Conservation (phyloP, 2,888 invertebrate genomes). For the Malthinus flaveolus region DNA sequence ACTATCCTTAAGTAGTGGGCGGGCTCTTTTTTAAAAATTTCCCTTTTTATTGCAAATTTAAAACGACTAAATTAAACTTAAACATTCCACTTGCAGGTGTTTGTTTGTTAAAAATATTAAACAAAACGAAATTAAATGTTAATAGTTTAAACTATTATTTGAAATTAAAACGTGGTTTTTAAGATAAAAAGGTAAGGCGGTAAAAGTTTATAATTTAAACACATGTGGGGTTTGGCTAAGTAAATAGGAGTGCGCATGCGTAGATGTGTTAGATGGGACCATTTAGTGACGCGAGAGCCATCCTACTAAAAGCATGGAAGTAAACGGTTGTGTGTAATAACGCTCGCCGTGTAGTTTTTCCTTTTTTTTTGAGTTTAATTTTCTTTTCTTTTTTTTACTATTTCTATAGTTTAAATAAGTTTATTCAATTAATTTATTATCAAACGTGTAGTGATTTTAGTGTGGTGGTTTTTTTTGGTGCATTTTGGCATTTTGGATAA, state of each 20-base stretch:
- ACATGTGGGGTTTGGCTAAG: background rate
- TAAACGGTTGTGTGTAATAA: slow-evolving; percentile 37
- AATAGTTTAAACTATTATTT: too few relatives aligned
- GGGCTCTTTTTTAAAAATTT: too few relatives aligned
- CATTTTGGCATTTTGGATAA: background rate
- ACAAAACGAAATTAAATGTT: too few relatives aligned
- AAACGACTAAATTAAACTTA: too few relatives aligned
- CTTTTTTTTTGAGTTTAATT: slow-evolving; percentile 43
- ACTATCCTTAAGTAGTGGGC: too few relatives aligned
- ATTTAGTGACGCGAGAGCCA: background rate
- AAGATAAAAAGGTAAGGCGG: too few relatives aligned
- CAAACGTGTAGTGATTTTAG: slow-evolving; percentile 1
- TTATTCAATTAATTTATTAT: background rate
- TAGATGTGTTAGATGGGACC: background rate
- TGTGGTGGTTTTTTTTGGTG: slow-evolving; percentile 3
- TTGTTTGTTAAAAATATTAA: too few relatives aligned
- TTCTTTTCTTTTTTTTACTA: slow-evolving; percentile 43
- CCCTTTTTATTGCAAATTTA: too few relatives aligned
- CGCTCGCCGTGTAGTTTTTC: slow-evolving; percentile 39
- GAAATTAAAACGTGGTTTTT: too few relatives aligned
- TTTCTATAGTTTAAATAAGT: slow-evolving; percentile 25
- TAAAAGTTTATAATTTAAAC: background rate
- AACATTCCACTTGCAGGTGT: too few relatives aligned
- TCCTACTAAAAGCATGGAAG: slow-evolving; percentile 25
- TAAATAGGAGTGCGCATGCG: background rate